Percentiles rank a stretch among this genome's conserved stretches.
Conservation (phyloP, 2,888 invertebrate species). For the Dione vanillae region DNA sequence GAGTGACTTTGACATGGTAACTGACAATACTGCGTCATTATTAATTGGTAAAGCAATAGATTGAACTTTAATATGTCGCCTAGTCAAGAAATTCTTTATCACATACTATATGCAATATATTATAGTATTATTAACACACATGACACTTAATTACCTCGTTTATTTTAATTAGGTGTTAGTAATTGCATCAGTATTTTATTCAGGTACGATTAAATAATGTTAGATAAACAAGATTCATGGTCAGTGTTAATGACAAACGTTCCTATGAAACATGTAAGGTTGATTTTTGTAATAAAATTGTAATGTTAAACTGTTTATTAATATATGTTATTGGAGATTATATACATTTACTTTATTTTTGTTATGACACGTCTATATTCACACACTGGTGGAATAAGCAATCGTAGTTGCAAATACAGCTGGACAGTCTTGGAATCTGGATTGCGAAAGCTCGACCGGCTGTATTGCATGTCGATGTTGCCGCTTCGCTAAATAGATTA, state of each 20-base stretch:
- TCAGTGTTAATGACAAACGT: conserved; percentile 20
- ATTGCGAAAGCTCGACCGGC: conserved; percentile 71
- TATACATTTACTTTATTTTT: background rate
- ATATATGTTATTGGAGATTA: background rate
- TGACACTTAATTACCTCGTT: background rate
- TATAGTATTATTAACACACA: background rate
- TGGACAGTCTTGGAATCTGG: conserved; percentile 55
- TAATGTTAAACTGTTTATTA: conserved; percentile 6
- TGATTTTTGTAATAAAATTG: background rate
- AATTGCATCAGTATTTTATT: conserved; percentile 18
- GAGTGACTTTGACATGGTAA: conserved; percentile 76
- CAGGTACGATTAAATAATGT: background rate
- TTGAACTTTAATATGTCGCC: conserved; percentile 22
- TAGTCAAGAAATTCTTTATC: background rate
- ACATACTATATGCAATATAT: background rate
- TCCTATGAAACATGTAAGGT: background rate
- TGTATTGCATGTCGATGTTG: conserved; percentile 72
- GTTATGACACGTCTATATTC: conserved; percentile 11
- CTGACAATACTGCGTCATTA: conserved; percentile 55
- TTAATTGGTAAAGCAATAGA: conserved; percentile 53
- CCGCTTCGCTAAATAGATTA: conserved; percentile 49
- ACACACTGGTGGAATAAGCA: conserved; percentile 36
- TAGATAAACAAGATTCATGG: conserved; percentile 20
- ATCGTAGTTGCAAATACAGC: conserved; percentile 47
- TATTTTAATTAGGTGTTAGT: background rate